Base-by-base conservation (phyloP, 2,113 vertebrate species). In the Orthonyx spaldingii region DNA sequence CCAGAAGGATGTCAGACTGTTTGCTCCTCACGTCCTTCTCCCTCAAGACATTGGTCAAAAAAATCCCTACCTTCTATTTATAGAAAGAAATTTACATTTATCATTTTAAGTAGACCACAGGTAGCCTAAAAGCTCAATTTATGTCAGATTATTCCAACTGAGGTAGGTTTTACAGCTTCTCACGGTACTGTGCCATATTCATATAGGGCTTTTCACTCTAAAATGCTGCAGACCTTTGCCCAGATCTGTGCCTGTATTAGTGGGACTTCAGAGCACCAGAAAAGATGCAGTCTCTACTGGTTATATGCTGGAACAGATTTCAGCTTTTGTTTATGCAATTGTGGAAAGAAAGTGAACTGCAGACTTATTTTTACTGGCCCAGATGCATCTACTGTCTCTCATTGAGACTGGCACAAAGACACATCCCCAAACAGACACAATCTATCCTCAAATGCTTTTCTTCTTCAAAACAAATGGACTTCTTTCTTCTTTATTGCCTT, bases 291-390 rank as follows among this genome's bases (percentile, higher is more conserved):
- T 63, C 46, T 65, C 42, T 85, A 64, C 39, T 27, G 20, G 35
- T 42, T 85, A 52, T 27, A 30, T 24, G 16, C 32, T 77, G 65
- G 39, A 95, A 55, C 35, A 70, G 20, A 82, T 83, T 83, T 66
- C 70, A 79, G 70, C 33, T 84, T 89, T 80, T 94, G 23, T 33
- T 75, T 71, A 49, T 42, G 35, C 21, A 69, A 24, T 1, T 88
- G 81, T 20, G 6, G 35, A 93, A 64, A 84, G 27, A 74, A 42
- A 82, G 35, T 32, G n/a, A 91, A 47, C 17, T 57, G 55, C 70
- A 91, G 53, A 35, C 39, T 85, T 95, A 87, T 87, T 87, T 93
- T 94, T 88, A 93, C 55, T 47, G 17, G 53, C 59, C 79, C 75
- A 94, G 90, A 86, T 7, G 39, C 50, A 80, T 59, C 82, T 90